Conservation (phyloP, 2,113 vertebrate genomes). For the Terrapene triunguis region DNA sequence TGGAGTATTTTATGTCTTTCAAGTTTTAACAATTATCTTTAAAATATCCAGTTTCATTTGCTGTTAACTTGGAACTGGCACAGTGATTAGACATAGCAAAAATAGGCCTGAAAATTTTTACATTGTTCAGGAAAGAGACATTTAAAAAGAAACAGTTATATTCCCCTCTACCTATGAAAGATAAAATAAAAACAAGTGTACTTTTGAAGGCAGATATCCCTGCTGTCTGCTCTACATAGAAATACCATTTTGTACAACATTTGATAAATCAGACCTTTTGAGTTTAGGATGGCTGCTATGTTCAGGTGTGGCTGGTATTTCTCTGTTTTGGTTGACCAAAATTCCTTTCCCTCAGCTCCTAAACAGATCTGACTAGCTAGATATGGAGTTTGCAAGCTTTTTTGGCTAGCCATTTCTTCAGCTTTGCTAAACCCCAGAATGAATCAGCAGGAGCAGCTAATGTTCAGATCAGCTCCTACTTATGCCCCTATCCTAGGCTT, state of each 20-base stretch:
- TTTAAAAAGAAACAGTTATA: not conserved
- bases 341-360: too few species aligned
- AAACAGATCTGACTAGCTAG: too few species aligned
- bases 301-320: too few species aligned
- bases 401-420: not conserved
- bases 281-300: too few species aligned
- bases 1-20: constrained; percentile 23
- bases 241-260: too few species aligned
- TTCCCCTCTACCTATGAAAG: too few species aligned
- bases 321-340: too few species aligned
- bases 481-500: not conserved
- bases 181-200: too few species aligned
- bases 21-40: constrained; percentile 45
- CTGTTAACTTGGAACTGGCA: constrained; percentile 59
- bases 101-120: constrained; percentile 31
- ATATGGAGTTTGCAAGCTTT: too few species aligned
- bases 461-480: not conserved
- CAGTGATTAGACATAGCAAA: constrained; percentile 64
- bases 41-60: constrained; percentile 24
- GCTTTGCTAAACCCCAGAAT: not conserved
- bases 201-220: too few species aligned
- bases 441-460: not conserved
- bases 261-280: too few species aligned
- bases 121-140: constrained; percentile 47
- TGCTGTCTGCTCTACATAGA: too few species aligned